These are phyloP conservation scores for Pterophyllum scalare DNA, from an alignment of 2,113 vertebrate genomes.

Conservation along the genomic window DNA sequence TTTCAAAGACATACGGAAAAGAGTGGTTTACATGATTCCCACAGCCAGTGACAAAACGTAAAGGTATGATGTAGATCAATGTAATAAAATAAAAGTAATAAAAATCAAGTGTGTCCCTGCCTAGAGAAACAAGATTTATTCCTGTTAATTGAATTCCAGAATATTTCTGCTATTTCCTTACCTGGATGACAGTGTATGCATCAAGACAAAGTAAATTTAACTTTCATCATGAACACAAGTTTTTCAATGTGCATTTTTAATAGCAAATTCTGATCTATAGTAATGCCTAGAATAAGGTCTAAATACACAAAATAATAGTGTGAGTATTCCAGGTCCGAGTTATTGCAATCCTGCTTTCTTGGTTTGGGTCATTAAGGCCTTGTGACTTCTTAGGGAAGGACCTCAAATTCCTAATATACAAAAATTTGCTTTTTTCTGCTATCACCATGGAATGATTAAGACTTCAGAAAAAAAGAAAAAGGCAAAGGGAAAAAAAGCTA, in stretches of 20 bases:
- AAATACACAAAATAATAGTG: background rate
- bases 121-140: no score
- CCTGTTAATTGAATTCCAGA: no score
- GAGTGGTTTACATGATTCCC: background rate
- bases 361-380: background rate
- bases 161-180: no score
- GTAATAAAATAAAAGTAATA: background rate
- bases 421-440: background rate
- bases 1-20: background rate
- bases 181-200: no score
- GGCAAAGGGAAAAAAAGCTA: background rate
- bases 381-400: background rate
- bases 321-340: background rate
- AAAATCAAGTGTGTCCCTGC: background rate
- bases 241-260: background rate
- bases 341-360: background rate
- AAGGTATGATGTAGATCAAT: background rate
- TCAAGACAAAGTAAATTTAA: background rate
- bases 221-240: background rate
- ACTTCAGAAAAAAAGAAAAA: background rate
- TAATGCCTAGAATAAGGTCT: background rate
- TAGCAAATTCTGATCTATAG: background rate
- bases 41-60: background rate
- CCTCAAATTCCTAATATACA: background rate
- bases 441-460: background rate